A percentile compares a stretch with the other conserved stretches of the same genome.
Evolutionary conservation across 2,113 vertebrate genomes (phyloP).

Genomic region (Phainopepla nitens): DNA sequence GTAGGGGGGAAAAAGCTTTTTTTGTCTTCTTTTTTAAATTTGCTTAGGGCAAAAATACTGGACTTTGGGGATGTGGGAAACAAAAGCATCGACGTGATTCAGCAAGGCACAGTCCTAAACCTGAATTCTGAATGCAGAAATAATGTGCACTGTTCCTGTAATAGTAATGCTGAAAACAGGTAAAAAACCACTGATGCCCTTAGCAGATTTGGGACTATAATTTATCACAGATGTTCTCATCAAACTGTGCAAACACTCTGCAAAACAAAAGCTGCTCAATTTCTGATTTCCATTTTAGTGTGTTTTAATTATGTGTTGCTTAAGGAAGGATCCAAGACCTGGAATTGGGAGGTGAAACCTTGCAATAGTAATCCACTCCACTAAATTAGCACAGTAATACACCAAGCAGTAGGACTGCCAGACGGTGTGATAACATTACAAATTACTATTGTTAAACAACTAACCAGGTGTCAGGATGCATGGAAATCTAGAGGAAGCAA

Average conservation of each 20-base stretch:
- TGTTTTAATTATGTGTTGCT: slow-evolving; percentile 47
- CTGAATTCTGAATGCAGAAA: slow-evolving; percentile 23
- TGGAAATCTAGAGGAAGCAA: slow-evolving; percentile 59
- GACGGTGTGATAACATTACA: slow-evolving; percentile 74
- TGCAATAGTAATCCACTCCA: slow-evolving; percentile 56
- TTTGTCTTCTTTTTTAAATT: not conserved
- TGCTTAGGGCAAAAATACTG: slow-evolving; percentile 28
- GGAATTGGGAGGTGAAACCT: slow-evolving; percentile 17
- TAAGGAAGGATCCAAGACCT: slow-evolving; percentile 29
- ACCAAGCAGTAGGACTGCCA: slow-evolving; percentile 61
- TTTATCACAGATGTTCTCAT: slow-evolving; percentile 78
- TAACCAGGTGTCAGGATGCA: slow-evolving; percentile 75
- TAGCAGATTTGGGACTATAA: slow-evolving; percentile 73
- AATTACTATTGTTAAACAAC: slow-evolving; percentile 68
- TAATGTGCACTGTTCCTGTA: slow-evolving; percentile 45
- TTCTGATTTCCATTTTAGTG: slow-evolving; percentile 53
- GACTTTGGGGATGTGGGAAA: slow-evolving; percentile 15
- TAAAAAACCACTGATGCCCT: slow-evolving; percentile 72
- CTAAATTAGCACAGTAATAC: slow-evolving; percentile 79
- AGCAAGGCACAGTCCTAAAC: slow-evolving; percentile 27
- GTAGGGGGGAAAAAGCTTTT: not conserved
- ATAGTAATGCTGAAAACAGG: slow-evolving; percentile 72
- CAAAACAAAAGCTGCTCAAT: slow-evolving; percentile 60
- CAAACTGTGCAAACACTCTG: slow-evolving; percentile 59
- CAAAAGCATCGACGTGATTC: slow-evolving; percentile 51